These are phyloP conservation scores for Cydia splendana DNA, from an alignment of 1,140 invertebrate genomes.

Conservation along the genomic window DNA sequence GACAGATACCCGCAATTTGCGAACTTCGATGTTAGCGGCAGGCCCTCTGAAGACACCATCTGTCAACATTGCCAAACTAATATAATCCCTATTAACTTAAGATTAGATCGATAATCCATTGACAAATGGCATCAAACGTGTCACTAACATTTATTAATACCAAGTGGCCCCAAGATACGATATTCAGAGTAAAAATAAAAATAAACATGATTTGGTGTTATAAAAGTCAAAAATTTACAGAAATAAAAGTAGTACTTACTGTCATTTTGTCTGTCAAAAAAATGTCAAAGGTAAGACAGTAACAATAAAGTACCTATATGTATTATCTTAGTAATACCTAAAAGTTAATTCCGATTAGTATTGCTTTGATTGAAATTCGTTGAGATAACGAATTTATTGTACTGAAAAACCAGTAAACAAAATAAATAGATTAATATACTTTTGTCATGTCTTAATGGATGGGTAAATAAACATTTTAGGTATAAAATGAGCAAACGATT, in stretches of 20 bases:
- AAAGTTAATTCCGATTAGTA: conserved; percentile 51
- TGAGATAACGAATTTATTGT: conserved; percentile 57
- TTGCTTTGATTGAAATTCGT: conserved; percentile 72
- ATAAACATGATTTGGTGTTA: conserved; percentile 10
- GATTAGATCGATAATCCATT: conserved; percentile 35
- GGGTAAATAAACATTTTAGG: conserved; percentile 52
- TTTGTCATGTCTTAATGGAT: conserved; percentile 70
- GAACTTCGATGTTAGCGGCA: no score
- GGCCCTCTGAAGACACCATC: conserved; percentile 35
- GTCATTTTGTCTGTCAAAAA: conserved; percentile 12
- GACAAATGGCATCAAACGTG: conserved; percentile 42
- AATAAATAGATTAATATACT: conserved; percentile 44
- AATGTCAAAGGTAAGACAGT: conserved; percentile 3
- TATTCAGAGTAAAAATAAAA: conserved; percentile 37
- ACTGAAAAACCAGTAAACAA: conserved; percentile 24
- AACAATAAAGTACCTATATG: conserved; percentile 36
- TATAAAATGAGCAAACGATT: conserved; percentile 60
- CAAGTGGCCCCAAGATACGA: conserved; percentile 71
- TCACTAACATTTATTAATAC: conserved; percentile 49
- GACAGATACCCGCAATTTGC: no score
- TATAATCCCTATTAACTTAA: background rate
- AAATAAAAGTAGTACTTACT: background rate
- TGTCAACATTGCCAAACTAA: conserved; percentile 38
- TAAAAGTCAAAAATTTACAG: background rate
- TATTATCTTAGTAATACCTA: conserved; percentile 41